These are phyloP conservation scores for Sesamia nonagrioides DNA, from an alignment of 1,140 invertebrate species.

Conservation along the genomic window DNA sequence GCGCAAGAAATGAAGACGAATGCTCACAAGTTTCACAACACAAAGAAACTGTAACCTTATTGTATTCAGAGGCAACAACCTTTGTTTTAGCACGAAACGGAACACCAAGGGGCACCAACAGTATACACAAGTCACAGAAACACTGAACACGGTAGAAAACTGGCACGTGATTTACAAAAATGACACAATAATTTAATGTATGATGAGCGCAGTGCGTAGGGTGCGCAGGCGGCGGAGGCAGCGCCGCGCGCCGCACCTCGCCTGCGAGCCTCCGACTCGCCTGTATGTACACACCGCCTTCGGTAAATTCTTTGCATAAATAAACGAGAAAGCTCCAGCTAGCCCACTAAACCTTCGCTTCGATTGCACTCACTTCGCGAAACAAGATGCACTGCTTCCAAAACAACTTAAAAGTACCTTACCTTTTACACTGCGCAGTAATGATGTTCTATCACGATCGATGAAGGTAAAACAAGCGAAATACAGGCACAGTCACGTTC, in stretches of 20 bases:
- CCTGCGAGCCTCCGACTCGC: conserved; percentile 76
- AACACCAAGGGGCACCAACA: conserved; percentile 69
- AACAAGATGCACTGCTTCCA: conserved; percentile 75
- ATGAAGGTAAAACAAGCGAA: conserved; percentile 80
- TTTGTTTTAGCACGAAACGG: conserved; percentile 55
- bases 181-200: conserved; percentile 62
- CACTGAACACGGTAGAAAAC: conserved; percentile 64
- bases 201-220: conserved; percentile 58
- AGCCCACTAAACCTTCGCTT: conserved; percentile 64
- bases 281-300: conserved; percentile 81
- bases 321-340: conserved; percentile 80
- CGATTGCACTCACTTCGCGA: conserved; percentile 71
- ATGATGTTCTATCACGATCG: conserved; percentile 82
- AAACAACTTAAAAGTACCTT: conserved; percentile 78
- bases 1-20: conserved; percentile 66
- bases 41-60: conserved; percentile 68
- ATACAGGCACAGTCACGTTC: conserved; percentile 83
- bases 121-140: conserved; percentile 73
- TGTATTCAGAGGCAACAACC: conserved; percentile 49
- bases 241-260: conserved; percentile 74
- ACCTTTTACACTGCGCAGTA: conserved; percentile 85
- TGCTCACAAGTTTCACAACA: conserved; percentile 64
- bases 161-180: conserved; percentile 72
- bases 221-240: conserved; percentile 82
- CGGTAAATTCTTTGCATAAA: conserved; percentile 86